A percentile compares a stretch with the other conserved stretches of the same genome.
Evolutionary conservation across 2,113 vertebrate genomes (phyloP).

Genomic region (Ammodytes marinus): DNA sequence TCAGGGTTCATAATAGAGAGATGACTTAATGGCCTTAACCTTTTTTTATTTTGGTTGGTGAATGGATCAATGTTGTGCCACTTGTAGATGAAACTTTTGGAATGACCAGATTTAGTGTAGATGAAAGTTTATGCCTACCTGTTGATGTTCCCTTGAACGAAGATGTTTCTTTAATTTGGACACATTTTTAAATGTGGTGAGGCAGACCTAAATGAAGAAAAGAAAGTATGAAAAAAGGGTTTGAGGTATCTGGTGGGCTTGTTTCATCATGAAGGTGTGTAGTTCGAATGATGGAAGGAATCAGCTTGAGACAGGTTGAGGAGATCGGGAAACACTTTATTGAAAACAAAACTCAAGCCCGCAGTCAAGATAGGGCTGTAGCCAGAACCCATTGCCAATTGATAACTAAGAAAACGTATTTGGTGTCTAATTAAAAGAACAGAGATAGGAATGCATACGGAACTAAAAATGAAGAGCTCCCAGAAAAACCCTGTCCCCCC

Average conservation of each 20-base stretch:
- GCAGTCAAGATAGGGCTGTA: no score
- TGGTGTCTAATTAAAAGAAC: no score
- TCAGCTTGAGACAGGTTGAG: no score
- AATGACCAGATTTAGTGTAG: neutral
- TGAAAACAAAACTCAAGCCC: no score
- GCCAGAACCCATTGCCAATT: no score
- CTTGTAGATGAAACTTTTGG: neutral
- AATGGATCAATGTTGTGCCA: neutral
- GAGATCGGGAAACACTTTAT: no score
- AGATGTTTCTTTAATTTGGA: conserved; percentile 3
- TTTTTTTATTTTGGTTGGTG: neutral
- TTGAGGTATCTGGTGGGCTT: no score
- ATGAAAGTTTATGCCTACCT: conserved; percentile 33
- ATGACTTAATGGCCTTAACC: neutral
- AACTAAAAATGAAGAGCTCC: no score
- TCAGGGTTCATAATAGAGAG: neutral
- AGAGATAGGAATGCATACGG: no score
- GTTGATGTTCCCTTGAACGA: neutral
- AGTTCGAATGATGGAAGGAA: no score
- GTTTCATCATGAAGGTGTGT: neutral
- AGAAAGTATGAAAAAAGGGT: neutral
- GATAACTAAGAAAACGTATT: no score
- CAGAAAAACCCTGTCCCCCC: no score
- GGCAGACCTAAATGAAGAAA: conserved; percentile 49
- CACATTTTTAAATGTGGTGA: neutral